A percentile compares a stretch with the other conserved stretches of the same genome.
Conservation (phyloP, 2,888 invertebrate genomes). For the Pilophorus perplexus region DNA sequence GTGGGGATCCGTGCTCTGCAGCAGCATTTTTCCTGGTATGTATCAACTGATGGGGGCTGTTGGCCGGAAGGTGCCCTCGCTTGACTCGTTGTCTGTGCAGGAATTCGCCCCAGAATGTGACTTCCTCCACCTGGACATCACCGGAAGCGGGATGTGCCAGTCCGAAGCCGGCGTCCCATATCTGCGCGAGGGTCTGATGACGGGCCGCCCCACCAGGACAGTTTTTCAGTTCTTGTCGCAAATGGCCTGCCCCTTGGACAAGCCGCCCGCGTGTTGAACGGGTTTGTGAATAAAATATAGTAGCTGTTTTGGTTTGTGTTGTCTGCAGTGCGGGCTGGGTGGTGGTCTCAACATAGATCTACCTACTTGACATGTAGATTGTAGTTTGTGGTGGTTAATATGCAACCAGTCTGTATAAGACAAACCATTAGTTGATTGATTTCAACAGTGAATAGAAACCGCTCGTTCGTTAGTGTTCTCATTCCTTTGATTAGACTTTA, state of each 20-base stretch:
- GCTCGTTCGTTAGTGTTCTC: no score
- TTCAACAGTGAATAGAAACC: no score
- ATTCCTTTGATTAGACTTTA: no score
- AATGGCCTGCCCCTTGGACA: conserved; percentile 45
- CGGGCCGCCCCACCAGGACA: conserved; percentile 40
- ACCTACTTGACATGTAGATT: no score
- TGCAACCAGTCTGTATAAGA: no score
- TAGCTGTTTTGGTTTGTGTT: no score
- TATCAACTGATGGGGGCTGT: neutral
- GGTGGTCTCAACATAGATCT: no score
- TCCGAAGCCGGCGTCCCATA: conserved; percentile 39
- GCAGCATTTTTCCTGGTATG: conserved; percentile 45
- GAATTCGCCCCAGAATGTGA: conserved; percentile 44
- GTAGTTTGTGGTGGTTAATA: no score
- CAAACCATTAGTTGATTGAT: no score
- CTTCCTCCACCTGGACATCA: conserved; percentile 43
- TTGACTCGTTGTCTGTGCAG: conserved; percentile 3
- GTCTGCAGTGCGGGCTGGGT: no score
- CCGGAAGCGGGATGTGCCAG: conserved; percentile 42
- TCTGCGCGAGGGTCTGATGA: conserved; percentile 40
- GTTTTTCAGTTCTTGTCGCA: conserved; percentile 42
- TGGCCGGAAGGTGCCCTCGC: neutral
- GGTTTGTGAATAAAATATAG: no score
- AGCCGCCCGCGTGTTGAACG: no score
- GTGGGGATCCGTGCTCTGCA: conserved; percentile 45